Percentiles rank a stretch among this genome's conserved stretches.
phyloP scores from a whole-genome alignment of 1,140 invertebrate species.

The Spodoptera litura region DNA sequence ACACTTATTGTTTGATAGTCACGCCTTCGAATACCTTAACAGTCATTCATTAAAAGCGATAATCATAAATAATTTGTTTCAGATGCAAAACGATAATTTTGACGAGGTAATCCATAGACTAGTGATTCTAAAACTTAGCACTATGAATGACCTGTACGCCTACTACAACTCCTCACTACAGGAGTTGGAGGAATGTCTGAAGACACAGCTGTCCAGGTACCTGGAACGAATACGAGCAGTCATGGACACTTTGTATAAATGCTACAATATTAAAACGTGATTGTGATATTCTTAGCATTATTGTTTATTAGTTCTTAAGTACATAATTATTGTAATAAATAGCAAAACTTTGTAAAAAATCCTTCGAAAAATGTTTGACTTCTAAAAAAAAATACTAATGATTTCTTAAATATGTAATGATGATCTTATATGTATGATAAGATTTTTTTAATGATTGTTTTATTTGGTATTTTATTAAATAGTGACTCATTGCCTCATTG shows the following conservation, averaged over 20 bases:
- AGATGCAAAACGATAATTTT: conserved; percentile 70
- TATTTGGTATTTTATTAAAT: too few relatives aligned
- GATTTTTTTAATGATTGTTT: too few relatives aligned
- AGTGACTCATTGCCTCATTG: too few relatives aligned
- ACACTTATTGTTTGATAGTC: too few relatives aligned
- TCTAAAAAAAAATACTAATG: too few relatives aligned
- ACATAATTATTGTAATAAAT: too few relatives aligned
- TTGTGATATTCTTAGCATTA: neutral
- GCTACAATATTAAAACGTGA: conserved; percentile 55
- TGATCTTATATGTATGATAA: too few relatives aligned
- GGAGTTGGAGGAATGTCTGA: conserved; percentile 61
- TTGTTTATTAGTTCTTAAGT: neutral
- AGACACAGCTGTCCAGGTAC: conserved; percentile 52
- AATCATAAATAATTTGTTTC: conserved; percentile 11
- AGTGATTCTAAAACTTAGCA: conserved; percentile 57
- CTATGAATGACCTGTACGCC: conserved; percentile 55
- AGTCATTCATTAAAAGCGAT: too few relatives aligned
- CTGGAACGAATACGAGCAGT: conserved; percentile 54
- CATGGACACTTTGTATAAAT: conserved; percentile 56
- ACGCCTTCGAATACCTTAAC: too few relatives aligned
- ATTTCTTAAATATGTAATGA: too few relatives aligned
- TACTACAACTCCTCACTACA: conserved; percentile 50
- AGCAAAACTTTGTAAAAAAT: too few relatives aligned
- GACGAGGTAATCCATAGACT: conserved; percentile 63
- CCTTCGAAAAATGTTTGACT: too few relatives aligned